phyloP scores from a whole-genome alignment of 2,888 invertebrate genomes.

The Drosophila mayaguana region DNA sequence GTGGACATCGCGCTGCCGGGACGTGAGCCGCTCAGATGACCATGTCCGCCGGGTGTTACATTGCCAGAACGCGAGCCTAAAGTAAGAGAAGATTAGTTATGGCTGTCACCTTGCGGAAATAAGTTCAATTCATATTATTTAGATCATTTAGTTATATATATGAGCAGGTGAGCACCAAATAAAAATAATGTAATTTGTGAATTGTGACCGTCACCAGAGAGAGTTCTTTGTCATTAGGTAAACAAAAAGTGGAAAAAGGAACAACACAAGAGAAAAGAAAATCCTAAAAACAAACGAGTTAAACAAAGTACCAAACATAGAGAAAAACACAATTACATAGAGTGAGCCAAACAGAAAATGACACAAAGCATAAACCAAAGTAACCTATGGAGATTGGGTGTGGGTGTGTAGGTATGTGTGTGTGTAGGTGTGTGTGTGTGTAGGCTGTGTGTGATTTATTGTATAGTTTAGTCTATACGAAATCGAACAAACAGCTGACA shows the following conservation, averaged over 20 bases:
- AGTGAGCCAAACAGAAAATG: constrained; percentile 19
- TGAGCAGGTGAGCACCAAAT: constrained; percentile 57
- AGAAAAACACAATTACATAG: constrained; percentile 20
- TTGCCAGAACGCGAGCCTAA: constrained; percentile 90
- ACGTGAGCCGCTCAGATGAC: constrained; percentile 89
- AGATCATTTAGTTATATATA: constrained; percentile 10
- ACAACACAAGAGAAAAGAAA: constrained; percentile 15
- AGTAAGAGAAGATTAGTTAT: constrained; percentile 22
- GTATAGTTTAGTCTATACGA: constrained; percentile 31
- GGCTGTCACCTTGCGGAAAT: background rate
- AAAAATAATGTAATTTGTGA: constrained; percentile 38
- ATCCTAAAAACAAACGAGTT: constrained; percentile 16
- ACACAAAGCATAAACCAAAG: constrained; percentile 47
- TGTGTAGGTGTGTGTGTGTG: constrained; percentile 6
- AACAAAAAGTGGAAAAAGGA: constrained; percentile 14
- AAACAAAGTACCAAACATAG: constrained; percentile 45
- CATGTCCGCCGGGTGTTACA: constrained; percentile 89
- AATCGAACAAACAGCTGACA: constrained; percentile 51
- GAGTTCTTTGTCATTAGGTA: constrained; percentile 34
- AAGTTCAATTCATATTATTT: constrained; percentile 6
- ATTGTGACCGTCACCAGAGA: constrained; percentile 66
- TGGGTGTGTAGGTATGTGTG: constrained; percentile 11
- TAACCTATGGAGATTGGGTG: constrained; percentile 25
- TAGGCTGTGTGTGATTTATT: background rate
- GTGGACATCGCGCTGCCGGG: constrained; percentile 94